phyloP scores from a whole-genome alignment of 2,113 vertebrate genomes.

The Steatornis caripensis region DNA sequence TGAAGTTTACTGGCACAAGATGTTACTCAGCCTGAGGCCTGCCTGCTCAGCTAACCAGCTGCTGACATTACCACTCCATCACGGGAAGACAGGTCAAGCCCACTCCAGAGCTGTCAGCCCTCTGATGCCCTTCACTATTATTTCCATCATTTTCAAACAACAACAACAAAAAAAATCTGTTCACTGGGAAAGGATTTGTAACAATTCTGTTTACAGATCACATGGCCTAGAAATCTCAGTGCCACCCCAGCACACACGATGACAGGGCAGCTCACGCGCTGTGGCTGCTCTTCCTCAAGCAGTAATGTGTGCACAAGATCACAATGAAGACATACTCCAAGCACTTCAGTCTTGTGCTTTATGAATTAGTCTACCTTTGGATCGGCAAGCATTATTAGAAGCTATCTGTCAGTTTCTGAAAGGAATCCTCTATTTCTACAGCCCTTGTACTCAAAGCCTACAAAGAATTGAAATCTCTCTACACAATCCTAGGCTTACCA shows the following conservation, averaged over 20 bases:
- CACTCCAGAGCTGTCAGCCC: background rate
- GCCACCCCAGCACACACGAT: background rate
- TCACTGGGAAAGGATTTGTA: background rate
- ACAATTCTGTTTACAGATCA: background rate
- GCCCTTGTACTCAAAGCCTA: background rate
- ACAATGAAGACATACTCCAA: background rate
- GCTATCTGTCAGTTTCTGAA: background rate
- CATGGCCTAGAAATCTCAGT: background rate
- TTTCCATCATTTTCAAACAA: background rate
- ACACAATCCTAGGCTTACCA: background rate
- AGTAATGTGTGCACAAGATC: background rate
- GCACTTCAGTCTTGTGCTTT: background rate
- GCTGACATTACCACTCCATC: background rate
- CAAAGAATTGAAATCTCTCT: background rate
- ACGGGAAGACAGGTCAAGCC: background rate
- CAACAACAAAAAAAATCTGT: background rate
- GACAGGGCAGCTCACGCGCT: background rate
- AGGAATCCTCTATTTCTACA: background rate
- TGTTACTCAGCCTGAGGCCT: background rate
- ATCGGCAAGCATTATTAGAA: background rate
- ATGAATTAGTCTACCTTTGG: background rate
- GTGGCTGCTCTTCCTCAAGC: background rate
- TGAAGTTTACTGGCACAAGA: background rate
- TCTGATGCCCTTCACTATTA: background rate
- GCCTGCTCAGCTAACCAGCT: background rate